Base-by-base conservation (phyloP, 2,797 vertebrate genomes). In the Synanceia verrucosa region DNA sequence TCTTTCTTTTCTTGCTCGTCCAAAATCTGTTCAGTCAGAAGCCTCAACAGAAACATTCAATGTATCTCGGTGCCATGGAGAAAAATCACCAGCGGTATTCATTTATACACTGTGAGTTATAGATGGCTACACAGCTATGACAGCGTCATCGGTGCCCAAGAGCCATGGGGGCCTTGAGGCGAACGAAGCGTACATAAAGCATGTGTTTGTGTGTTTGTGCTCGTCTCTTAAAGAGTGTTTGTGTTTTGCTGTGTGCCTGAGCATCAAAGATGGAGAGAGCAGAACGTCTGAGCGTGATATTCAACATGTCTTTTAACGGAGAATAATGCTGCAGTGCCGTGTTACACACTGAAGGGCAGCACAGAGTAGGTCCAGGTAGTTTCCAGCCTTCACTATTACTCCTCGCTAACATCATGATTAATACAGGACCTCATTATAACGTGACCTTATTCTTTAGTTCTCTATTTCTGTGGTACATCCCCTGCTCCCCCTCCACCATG, bases 361-460 rank as follows among this genome's bases (percentile, higher is more conserved):
- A 65, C 28, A n/a, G 8, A 68, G 8, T 29, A 63, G 47, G 36
- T 69, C 24, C 69, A 65, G 31, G 44, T 62, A 47, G 59, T 51
- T 53, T 68, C 65, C 86, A 87, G 86, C 84, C 88, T 89, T 87
- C 85, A 31, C 36, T 72, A 72, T 67, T 84, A 63, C 76, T 70
- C 36, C 69, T 58, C 70, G 50, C 66, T 51, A 71, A 75, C 65
- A 79, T 62, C 63, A 68, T 83, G 88, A 87, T 87, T 81, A 84
- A 83, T 76, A 77, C 56, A 85, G 60, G 57, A 73, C 72, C 83
- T 92, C 81, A 86, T 91, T 86, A 90, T 76, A 73, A 80, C 33
- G 28, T 86, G 85, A 88, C 83, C 89, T 86, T 85, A 85, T 89
- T 85, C 73, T 68, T 82, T 60, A 78, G 58, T 78, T 82, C 59